Evolutionary conservation across 1,140 invertebrate species (phyloP), one percentile per base, ranked within the genome.

Genomic region (Dryas iulia): DNA sequence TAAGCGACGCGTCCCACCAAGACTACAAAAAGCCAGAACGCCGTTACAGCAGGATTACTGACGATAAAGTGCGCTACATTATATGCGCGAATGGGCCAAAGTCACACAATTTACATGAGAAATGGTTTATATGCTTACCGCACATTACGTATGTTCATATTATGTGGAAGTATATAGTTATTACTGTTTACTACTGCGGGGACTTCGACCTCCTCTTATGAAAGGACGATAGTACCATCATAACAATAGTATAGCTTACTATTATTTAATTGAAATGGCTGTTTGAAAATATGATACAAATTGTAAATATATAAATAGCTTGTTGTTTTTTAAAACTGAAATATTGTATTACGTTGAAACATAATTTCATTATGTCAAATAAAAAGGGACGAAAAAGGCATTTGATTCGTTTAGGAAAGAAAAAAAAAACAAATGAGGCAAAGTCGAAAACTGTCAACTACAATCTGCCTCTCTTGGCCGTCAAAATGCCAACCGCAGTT

Each of bases 21-120:
- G 69, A 64, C 61, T 68, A 71, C 66, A 65, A 75, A 77, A 73
- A 79, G 67, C 70, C 54, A 67, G 68, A 73, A 54, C 73, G 66
- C 67, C 69, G 77, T 77, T 75, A 80, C 67, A 67, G 70, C 64
- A 57, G 77, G 83, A 85, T 85, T 84, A 84, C 79, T 76, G 77
- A 79, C 82, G 79, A 81, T 84, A 81, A 87, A 86, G 77, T 86
- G 77, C 67, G 79, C 66, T 69, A 78, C 81, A 83, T 83, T 86
- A 84, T 77, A 74, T 78, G 75, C 75, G 71, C 74, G 71, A 82
- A 77, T 71, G 77, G 67, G 70, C 75, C 72, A 76, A 84, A 82
- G 80, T 84, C 81, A 75, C 79, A 78, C 80, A 73, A 87, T 83
- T 84, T 80, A 84, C 72, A 81, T 84, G 82, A 82, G 73, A 80